Evolutionary conservation across 2,888 invertebrate species (phyloP).

Genomic region (Tenthredo amoena): DNA sequence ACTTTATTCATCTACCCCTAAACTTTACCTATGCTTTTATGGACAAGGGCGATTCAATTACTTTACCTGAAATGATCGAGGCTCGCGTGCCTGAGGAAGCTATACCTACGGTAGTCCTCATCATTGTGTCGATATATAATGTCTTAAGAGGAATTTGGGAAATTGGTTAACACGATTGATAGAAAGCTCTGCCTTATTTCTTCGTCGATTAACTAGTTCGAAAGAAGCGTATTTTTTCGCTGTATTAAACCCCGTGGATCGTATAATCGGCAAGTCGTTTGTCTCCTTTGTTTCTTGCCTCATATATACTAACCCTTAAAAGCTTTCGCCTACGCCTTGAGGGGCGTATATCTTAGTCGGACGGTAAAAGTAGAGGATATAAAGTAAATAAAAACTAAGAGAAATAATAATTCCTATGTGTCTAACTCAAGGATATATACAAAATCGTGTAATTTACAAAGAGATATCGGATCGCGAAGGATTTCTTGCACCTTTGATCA

Average conservation of each 20-base stretch:
- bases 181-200: not conserved
- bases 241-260: conserved; percentile 1
- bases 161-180: conserved; percentile 17
- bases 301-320: not conserved
- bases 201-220: not conserved
- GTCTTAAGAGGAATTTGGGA: conserved; percentile 13
- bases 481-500: not conserved
- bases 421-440: not conserved
- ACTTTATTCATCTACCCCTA: not conserved
- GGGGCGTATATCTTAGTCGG: not conserved
- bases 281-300: conserved; percentile 14
- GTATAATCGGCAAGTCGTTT: conserved; percentile 17
- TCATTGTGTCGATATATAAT: conserved; percentile 32
- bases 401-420: not conserved
- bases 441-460: not conserved
- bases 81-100: conserved; percentile 14
- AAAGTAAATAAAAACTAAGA: not conserved
- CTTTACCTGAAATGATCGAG: conserved; percentile 13
- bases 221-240: not conserved
- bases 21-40: conserved; percentile 9
- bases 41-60: conserved; percentile 36
- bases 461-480: not conserved
- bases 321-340: conserved; percentile 6
- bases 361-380: not conserved
- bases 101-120: not conserved